Evolutionary conservation across 2,797 vertebrate genomes (phyloP), one percentile per base, ranked within the genome.

Genomic region (Chelon labrosus): DNA sequence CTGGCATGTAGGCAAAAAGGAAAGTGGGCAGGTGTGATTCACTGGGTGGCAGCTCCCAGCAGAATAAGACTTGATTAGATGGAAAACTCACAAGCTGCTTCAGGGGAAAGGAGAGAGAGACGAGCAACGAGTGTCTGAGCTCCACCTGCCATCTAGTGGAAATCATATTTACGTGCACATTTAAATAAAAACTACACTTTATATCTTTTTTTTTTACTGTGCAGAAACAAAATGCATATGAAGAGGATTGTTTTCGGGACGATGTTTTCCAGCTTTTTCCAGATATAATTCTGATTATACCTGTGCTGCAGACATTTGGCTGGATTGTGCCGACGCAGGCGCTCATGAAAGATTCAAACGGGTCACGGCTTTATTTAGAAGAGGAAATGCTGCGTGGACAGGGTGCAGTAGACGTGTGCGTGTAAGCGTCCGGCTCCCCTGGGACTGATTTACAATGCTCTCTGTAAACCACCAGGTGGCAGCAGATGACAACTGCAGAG

Each of bases 101-200:
- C 52, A 27, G 70, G 42, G 68, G 53, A 65, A 47, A 20, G 17
- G 17, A 53, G 35, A 50, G 31, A 39, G 10, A 0, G 49, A 72
- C 31, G 31, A 69, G 54, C 7, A 2, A 1, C 0, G 22, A 2
- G 56, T 85, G 52, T 53, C 70, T 85, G 82, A 83, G 86, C 85
- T 90, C 50, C 41, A 87, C 65, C 91, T 95, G 94, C 94, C 94
- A 94, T 91, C 94, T 95, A 91, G 93, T 92, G 94, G 94, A 88
- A 39, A 57, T 42, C 14, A 39, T 6, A 49, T 13, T 19, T 0
- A 63, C 6, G 47, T 76, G 72, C 82, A 79, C 20, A 3, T 60
- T 47, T n/a, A 53, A 1, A 58, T 4, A 11, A 5, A 39, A 57
- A 65, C 16, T 2, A 19, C 14, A 47, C 2, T 16, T 59, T 12